Evolutionary conservation across 2,113 vertebrate species (phyloP).

Genomic region (Meriones unguiculatus): DNA sequence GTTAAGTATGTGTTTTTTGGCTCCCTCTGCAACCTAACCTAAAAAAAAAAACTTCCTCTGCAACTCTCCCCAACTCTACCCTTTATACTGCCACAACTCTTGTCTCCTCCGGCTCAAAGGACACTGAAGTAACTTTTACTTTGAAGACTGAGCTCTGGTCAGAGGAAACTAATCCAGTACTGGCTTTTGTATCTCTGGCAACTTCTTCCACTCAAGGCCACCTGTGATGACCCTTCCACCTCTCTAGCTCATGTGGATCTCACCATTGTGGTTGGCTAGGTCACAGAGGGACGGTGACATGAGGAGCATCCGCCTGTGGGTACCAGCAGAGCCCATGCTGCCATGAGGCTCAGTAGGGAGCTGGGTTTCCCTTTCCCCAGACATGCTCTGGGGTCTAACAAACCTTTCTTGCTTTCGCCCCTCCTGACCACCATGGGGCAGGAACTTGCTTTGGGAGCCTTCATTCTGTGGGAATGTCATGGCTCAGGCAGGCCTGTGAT

Average conservation of each 20-base stretch:
- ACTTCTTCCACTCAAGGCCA: neutral
- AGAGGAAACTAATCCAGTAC: neutral
- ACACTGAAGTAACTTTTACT: neutral
- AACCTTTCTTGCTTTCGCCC: neutral
- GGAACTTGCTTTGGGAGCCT: neutral
- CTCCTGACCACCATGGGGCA: no score
- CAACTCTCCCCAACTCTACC: neutral
- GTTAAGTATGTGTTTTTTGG: neutral
- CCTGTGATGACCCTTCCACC: neutral
- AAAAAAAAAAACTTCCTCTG: neutral
- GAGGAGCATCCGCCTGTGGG: no score
- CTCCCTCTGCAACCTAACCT: neutral
- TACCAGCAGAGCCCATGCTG: neutral
- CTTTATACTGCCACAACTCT: neutral
- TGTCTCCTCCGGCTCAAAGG: neutral
- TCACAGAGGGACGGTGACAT: accelerated
- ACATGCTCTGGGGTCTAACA: accelerated
- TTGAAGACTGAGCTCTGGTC: neutral
- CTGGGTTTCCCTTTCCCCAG: neutral
- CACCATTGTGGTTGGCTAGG: neutral
- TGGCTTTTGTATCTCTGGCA: neutral
- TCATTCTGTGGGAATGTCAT: neutral
- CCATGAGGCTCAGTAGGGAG: accelerated
- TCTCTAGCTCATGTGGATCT: no score
- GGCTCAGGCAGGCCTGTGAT: neutral